phyloP scores from a whole-genome alignment of 2,113 vertebrate species.

The Rhinolophus ferrumequinum region DNA sequence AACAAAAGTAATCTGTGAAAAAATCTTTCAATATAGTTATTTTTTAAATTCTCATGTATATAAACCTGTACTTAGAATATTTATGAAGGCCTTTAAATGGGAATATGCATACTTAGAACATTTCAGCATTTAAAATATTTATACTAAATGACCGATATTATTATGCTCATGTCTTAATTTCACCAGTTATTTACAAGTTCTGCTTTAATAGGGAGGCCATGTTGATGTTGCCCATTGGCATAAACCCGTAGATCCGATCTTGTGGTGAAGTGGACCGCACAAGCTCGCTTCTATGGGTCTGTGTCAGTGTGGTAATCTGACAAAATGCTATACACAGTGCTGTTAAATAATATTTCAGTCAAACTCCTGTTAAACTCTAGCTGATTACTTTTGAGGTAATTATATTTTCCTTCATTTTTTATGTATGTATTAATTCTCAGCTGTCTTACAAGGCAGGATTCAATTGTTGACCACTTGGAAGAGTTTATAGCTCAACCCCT shows the following conservation, averaged over 20 bases:
- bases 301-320: slow-evolving; percentile 94
- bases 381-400: neutral
- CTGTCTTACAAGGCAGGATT: slow-evolving; percentile 28
- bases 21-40: neutral
- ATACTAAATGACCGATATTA: slow-evolving; percentile 25
- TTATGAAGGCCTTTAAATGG: slow-evolving; percentile 41
- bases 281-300: slow-evolving; percentile 99
- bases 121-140: slow-evolving; percentile 40
- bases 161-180: neutral
- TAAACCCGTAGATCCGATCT: slow-evolving; percentile 99
- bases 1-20: slow-evolving; percentile 36
- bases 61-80: slow-evolving; percentile 40
- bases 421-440: neutral
- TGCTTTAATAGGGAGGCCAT: slow-evolving; percentile 23
- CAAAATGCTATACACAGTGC: slow-evolving; percentile 69
- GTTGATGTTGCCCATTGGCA: slow-evolving; percentile 90
- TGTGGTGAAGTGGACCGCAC: slow-evolving; percentile 96
- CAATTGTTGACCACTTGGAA: slow-evolving; percentile 34
- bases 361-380: slow-evolving; percentile 36
- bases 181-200: slow-evolving; percentile 42
- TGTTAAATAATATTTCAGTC: slow-evolving; percentile 8
- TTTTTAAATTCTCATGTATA: slow-evolving; percentile 42
- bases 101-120: neutral
- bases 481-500: neutral
- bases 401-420: slow-evolving; percentile 57